Conservation (phyloP, 2,888 invertebrate genomes). For the Drosophila stalkeri region DNA sequence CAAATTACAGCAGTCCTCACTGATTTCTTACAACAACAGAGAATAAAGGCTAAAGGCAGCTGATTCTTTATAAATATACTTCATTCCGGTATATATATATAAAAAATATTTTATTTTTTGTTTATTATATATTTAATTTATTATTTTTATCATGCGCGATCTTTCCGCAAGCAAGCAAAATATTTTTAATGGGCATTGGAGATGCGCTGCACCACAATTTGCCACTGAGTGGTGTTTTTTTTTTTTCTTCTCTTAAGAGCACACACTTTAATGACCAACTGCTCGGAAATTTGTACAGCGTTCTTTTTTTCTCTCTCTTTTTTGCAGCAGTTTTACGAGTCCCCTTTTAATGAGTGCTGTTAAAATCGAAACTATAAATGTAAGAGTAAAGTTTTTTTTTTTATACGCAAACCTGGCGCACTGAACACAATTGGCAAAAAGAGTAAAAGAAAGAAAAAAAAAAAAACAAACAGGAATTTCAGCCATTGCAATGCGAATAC, state of each 20-base stretch:
- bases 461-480: conserved; percentile 27
- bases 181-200: conserved; percentile 28
- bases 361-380: conserved; percentile 52
- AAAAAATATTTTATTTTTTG: background rate
- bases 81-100: background rate
- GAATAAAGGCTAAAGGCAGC: background rate
- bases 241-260: conserved; percentile 5
- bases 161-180: conserved; percentile 5
- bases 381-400: conserved; percentile 26
- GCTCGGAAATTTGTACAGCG: conserved; percentile 44
- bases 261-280: conserved; percentile 43
- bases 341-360: conserved; percentile 52
- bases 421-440: conserved; percentile 30
- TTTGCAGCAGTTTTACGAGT: conserved; percentile 40
- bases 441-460: background rate
- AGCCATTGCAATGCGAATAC: conserved; percentile 16
- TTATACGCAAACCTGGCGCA: conserved; percentile 21
- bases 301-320: conserved; percentile 3
- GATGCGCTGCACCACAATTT: conserved; percentile 22
- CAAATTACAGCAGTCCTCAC: conserved; percentile 22
- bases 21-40: conserved; percentile 21
- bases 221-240: conserved; percentile 12
- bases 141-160: conserved; percentile 3
- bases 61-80: background rate
- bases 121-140: conserved; percentile 9